Conservation (phyloP, 2,888 invertebrate species). For the Elmis aenea region DNA sequence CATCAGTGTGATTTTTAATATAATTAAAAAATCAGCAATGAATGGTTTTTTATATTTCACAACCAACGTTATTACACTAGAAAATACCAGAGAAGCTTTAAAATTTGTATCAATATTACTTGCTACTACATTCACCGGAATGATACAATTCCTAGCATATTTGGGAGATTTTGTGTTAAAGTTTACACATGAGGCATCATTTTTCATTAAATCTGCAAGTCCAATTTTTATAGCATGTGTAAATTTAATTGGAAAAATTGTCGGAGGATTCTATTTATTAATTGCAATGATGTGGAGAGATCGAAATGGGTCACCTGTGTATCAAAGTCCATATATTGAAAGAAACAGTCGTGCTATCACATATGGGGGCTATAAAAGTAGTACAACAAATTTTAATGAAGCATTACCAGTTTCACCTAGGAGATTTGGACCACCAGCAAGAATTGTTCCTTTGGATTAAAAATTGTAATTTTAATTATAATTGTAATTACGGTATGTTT, state of each 20-base stretch:
- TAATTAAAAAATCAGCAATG: not conserved
- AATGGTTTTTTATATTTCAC: slow-evolving; percentile 14
- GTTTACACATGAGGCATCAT: slow-evolving; percentile 36
- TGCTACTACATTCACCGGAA: slow-evolving; percentile 4
- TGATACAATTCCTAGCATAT: slow-evolving; percentile 21
- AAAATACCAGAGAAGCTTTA: slow-evolving; percentile 34
- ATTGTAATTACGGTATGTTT: too few relatives aligned
- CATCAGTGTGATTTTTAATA: too few relatives aligned
- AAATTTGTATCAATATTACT: slow-evolving; percentile 31
- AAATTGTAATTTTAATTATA: too few relatives aligned
- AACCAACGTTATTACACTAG: slow-evolving; percentile 31
- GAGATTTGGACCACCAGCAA: not conserved
- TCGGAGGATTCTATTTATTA: slow-evolving; percentile 43
- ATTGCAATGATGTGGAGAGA: slow-evolving; percentile 35
- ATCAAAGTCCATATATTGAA: too few relatives aligned
- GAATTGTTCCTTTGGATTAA: slow-evolving; percentile 9
- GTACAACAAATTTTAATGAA: slow-evolving; percentile 7
- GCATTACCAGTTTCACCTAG: slow-evolving; percentile 3
- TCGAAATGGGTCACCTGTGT: slow-evolving; percentile 6
- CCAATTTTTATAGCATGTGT: slow-evolving; percentile 40
- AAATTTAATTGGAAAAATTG: slow-evolving; percentile 38
- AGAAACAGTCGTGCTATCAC: too few relatives aligned
- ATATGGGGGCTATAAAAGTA: too few relatives aligned
- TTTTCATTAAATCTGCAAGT: slow-evolving; percentile 33
- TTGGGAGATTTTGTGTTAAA: slow-evolving; percentile 38